A percentile compares a stretch with the other conserved stretches of the same genome.
These are phyloP conservation scores for Carpatolechia fugitivella DNA, from an alignment of 2,888 invertebrate species.

Conservation along the genomic window DNA sequence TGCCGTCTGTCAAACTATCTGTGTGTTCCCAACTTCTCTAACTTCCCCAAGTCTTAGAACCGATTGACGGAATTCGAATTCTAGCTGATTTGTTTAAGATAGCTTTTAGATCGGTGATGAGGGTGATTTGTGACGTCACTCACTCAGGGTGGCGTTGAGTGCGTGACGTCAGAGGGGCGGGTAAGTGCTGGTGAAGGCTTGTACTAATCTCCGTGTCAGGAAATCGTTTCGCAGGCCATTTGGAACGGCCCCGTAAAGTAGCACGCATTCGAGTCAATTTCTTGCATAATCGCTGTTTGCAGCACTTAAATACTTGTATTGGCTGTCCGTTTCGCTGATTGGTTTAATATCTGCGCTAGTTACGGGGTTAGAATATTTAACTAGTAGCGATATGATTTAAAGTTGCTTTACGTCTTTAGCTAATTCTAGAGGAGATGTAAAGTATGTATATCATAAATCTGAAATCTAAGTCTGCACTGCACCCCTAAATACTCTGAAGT, in stretches of 20 bases:
- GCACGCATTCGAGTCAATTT: slow-evolving; percentile 72
- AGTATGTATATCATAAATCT: too few relatives aligned
- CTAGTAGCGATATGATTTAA: neutral
- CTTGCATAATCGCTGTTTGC: slow-evolving; percentile 67
- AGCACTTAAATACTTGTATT: slow-evolving; percentile 47
- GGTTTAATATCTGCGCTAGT: slow-evolving; percentile 14
- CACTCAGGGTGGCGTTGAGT: slow-evolving; percentile 54
- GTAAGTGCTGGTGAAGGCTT: slow-evolving; percentile 74
- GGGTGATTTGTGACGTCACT: slow-evolving; percentile 55
- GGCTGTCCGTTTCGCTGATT: slow-evolving; percentile 47
- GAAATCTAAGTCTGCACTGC: too few relatives aligned
- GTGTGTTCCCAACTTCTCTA: slow-evolving; percentile 34
- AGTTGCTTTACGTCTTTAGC: neutral
- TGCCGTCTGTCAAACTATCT: slow-evolving; percentile 75
- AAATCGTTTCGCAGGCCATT: slow-evolving; percentile 79
- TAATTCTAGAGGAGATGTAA: too few relatives aligned
- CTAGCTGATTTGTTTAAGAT: slow-evolving; percentile 42
- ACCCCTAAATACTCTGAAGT: too few relatives aligned
- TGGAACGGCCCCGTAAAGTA: slow-evolving; percentile 66
- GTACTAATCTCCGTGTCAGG: slow-evolving; percentile 80
- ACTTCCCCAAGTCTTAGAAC: slow-evolving; percentile 26
- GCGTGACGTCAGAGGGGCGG: slow-evolving; percentile 77
- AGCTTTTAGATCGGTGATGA: slow-evolving; percentile 41
- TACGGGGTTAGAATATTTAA: slow-evolving; percentile 10
- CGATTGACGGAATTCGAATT: slow-evolving; percentile 42